phyloP scores from a whole-genome alignment of 1,140 invertebrate species.

The Drosophila azteca region DNA sequence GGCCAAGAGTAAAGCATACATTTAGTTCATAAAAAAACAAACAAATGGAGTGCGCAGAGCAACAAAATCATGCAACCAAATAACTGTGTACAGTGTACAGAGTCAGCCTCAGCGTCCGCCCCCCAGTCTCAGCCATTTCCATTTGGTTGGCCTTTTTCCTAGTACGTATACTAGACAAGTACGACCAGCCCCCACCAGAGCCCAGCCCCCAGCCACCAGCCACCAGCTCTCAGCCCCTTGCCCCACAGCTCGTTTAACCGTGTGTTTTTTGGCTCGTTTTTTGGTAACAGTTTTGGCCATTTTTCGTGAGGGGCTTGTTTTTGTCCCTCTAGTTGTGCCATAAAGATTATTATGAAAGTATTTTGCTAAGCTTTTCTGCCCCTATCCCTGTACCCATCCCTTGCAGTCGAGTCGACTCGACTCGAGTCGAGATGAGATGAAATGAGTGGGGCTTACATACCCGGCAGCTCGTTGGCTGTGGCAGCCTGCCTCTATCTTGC shows the following conservation, averaged over 20 bases:
- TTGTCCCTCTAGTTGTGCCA: slow-evolving; percentile 56
- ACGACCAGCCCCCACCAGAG: too few relatives aligned
- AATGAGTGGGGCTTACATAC: slow-evolving; percentile 9
- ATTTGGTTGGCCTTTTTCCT: slow-evolving; percentile 29
- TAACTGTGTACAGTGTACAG: slow-evolving; percentile 49
- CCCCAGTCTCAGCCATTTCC: slow-evolving; percentile 19
- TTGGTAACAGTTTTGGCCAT: slow-evolving; percentile 33
- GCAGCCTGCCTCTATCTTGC: slow-evolving; percentile 26
- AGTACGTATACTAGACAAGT: neutral
- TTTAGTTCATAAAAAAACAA: slow-evolving; percentile 50
- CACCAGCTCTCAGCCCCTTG: slow-evolving; percentile 25
- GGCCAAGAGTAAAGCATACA: slow-evolving; percentile 18
- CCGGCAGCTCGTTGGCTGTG: slow-evolving; percentile 15
- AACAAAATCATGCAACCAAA: slow-evolving; percentile 52
- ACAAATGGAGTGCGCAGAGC: slow-evolving; percentile 42
- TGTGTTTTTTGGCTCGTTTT: slow-evolving; percentile 22
- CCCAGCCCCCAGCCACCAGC: too few relatives aligned
- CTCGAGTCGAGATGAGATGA: slow-evolving; percentile 37
- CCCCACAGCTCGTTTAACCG: slow-evolving; percentile 58
- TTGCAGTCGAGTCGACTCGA: neutral
- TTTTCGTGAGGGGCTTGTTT: slow-evolving; percentile 34
- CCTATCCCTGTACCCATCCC: neutral
- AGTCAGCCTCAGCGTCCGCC: slow-evolving; percentile 1
- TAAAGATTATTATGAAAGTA: slow-evolving; percentile 81
- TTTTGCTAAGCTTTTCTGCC: slow-evolving; percentile 69